Evolutionary conservation across 2,888 invertebrate genomes (phyloP).

Genomic region (Andrena minutula): DNA sequence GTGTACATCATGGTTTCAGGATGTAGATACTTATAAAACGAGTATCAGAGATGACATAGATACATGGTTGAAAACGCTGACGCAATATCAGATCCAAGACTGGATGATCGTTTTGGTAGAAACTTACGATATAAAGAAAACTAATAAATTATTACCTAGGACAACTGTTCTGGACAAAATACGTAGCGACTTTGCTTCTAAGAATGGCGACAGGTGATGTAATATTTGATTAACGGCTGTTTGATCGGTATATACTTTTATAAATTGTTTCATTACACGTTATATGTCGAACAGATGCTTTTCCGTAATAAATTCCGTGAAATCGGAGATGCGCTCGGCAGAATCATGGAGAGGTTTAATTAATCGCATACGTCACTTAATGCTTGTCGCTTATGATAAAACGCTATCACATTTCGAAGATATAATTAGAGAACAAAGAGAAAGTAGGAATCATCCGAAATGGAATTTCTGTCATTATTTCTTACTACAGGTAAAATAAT

Average conservation of each 20-base stretch:
- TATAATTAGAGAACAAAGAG: slow-evolving; percentile 94
- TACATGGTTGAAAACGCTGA: slow-evolving; percentile 93
- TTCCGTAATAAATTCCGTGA: slow-evolving; percentile 95
- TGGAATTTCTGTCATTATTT: slow-evolving; percentile 99
- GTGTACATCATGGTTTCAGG: slow-evolving; percentile 86
- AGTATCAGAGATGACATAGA: slow-evolving; percentile 95
- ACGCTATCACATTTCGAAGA: slow-evolving; percentile 95
- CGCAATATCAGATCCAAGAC: slow-evolving; percentile 91
- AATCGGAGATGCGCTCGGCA: slow-evolving; percentile 94
- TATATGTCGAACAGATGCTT: slow-evolving; percentile 89
- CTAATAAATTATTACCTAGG: slow-evolving; percentile 95
- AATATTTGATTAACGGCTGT: slow-evolving; percentile 26
- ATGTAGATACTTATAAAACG: slow-evolving; percentile 95
- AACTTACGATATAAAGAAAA: slow-evolving; percentile 95
- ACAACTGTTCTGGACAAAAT: slow-evolving; percentile 98
- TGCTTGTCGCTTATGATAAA: slow-evolving; percentile 94
- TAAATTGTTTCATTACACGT: slow-evolving; percentile 3
- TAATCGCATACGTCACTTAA: slow-evolving; percentile 92
- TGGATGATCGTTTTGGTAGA: slow-evolving; percentile 98
- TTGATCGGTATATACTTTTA: not conserved
- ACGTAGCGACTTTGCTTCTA: slow-evolving; percentile 96
- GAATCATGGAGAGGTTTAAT: slow-evolving; percentile 96
- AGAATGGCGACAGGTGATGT: slow-evolving; percentile 90
- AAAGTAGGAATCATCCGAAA: slow-evolving; percentile 94
- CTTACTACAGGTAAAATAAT: slow-evolving; percentile 90